Base-by-base conservation (phyloP, 2,888 invertebrate genomes). In the Iphiclides podalirius region DNA sequence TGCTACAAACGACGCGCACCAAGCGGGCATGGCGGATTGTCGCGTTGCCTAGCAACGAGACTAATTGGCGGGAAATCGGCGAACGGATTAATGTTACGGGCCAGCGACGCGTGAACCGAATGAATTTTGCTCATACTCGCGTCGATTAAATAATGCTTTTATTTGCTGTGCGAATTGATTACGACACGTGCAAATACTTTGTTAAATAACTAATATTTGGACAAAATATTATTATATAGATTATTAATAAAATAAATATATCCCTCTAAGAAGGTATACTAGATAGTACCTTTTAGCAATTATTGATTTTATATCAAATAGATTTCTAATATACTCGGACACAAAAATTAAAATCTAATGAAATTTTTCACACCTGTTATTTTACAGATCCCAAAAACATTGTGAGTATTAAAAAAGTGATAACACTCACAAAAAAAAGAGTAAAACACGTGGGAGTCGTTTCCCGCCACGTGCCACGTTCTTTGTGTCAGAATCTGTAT, bases 1-100 rank as follows among this genome's bases (percentile, higher is more conserved):
- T n/a, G n/a, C n/a, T n/a, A n/a, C 6, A 20, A 20, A 20, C 20
- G 20, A 20, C 20, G 20, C 20, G 20, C n/a, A 8, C 28, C 44
- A 53, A 54, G 61, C 72, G 64, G 66, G 70, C 74, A 72, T 79
- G 70, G 68, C 68, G 70, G 70, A 68, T 67, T 6, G n/a, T n/a
- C 62, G 56, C 58, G 76, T 79, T 73, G 73, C 79, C 61, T 70
- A 60, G 79, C 76, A 72, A 80, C 79, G 59, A 43, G 61, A 48
- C 63, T 81, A 81, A 81, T 82, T 82, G 80, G 79, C 79, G 72
- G 71, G 67, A 77, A 77, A 80, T 79, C 71, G 70, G 55, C 65
- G 61, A 67, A 66, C 65, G 72, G 75, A 75, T 76, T 78, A 75
- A 64, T 53, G 52, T 51, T 55, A 57, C 58, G 53, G 40, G 44